Evolutionary conservation across 2,113 vertebrate genomes (phyloP), one percentile per base, ranked within the genome.

Genomic region (Tachuris rubrigastra): DNA sequence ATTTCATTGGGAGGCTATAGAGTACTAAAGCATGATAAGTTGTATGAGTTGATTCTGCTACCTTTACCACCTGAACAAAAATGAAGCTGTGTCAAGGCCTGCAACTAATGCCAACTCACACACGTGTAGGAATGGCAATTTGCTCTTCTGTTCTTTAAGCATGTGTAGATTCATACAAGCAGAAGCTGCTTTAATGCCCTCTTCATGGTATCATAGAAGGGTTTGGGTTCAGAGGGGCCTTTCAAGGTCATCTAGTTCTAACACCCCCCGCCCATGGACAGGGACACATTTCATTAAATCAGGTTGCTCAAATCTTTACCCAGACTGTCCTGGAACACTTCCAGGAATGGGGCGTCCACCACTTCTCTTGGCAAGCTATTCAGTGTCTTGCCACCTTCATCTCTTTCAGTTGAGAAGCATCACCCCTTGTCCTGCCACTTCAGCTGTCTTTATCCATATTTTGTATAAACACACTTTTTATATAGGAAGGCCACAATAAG

Each of bases 231-330:
- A 20, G 87, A 56, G 12, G 8, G n/a, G 20, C 23, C 8, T 35
- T 76, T 52, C 10, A 35, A 58, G 68, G 9, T 20, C 5, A 18
- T 27, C 1, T 35, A n/a, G 9, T 68, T 53, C 12, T 15, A 72
- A 13, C 3, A 5, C 5, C 3, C 1, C 0, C 2, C 5, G 2
- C 3, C 10, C 2, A 5, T 16, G 28, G 42, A 12, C 6, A 11
- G 27, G 27, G 14, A 27, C 9, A 27, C 6, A 11, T 65, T 53
- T 12, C 5, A 24, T 6, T 72, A 41, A 31, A 37, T 1, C 6
- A 47, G 0, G 2, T n/a, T 47, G 13, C 12, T 66, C 12, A 59
- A n/a, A 49, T 49, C 42, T 12, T 13, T 1, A 2, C 73, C 20
- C 23, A 87, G 1, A 22, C 8, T 89, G 33, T 1, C 30, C 24